Evolutionary conservation across 1,140 invertebrate species (phyloP).

Genomic region (Phymastichus coffea): DNA sequence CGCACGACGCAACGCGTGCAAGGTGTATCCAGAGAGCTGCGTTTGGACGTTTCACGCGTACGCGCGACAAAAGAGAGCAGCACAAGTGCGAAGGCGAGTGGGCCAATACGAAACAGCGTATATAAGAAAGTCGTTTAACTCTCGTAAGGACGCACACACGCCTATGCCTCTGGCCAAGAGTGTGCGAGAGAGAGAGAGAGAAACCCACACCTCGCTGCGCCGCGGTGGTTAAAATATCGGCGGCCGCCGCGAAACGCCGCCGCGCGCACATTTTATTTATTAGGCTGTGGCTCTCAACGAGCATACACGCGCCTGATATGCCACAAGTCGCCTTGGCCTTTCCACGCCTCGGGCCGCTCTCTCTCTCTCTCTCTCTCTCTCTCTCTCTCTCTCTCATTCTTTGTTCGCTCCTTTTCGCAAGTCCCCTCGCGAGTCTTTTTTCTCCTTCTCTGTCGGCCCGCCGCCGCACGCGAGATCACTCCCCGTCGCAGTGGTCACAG

Average conservation of each 20-base stretch:
- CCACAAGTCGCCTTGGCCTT: slow-evolving; percentile 11
- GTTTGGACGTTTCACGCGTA: not conserved
- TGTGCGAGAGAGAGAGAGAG: slow-evolving; percentile 1
- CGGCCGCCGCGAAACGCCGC: slow-evolving; percentile 18
- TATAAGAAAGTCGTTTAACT: slow-evolving; percentile 20
- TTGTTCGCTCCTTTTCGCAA: not conserved
- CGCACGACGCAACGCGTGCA: not conserved
- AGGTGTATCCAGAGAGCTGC: not conserved
- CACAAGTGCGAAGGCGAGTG: not conserved
- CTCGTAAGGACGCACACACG: slow-evolving; percentile 10
- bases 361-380: slow-evolving; percentile 3
- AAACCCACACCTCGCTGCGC: slow-evolving; percentile 7
- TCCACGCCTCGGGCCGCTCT: slow-evolving; percentile 16
- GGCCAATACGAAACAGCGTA: slow-evolving; percentile 8
- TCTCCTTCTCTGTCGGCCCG: no score
- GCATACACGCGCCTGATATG: no score
- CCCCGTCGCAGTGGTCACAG: slow-evolving; percentile 13
- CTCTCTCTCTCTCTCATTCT: not conserved
- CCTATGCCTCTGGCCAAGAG: not conserved
- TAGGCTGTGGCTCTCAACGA: slow-evolving; percentile 10
- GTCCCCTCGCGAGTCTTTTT: slow-evolving; percentile 7
- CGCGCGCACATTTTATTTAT: slow-evolving; percentile 30
- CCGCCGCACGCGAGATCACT: no score
- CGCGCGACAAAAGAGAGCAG: not conserved
- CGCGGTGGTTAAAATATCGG: slow-evolving; percentile 28